A percentile compares a stretch with the other conserved stretches of the same genome.
These are phyloP conservation scores for Phalanger gymnotis DNA, from an alignment of 2,797 vertebrate species.

Conservation along the genomic window DNA sequence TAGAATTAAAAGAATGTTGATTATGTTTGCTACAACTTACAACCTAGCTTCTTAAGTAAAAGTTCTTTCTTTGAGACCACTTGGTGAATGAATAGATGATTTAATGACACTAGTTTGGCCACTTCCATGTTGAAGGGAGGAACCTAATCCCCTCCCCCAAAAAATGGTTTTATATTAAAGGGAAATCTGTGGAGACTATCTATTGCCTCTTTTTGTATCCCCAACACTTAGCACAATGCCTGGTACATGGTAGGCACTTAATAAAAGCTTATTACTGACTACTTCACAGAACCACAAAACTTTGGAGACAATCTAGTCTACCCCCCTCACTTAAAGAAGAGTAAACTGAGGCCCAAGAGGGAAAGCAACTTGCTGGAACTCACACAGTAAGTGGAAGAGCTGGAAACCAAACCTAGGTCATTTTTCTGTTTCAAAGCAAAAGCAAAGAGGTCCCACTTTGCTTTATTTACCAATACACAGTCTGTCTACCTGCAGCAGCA, in stretches of 20 bases:
- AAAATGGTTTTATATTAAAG: background rate
- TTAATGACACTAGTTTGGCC: background rate
- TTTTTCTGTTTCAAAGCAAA: background rate
- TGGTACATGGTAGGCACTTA: background rate
- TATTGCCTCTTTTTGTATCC: background rate
- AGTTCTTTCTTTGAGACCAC: background rate
- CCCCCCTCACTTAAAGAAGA: background rate
- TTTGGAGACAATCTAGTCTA: background rate
- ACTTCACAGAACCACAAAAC: background rate
- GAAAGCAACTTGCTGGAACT: background rate
- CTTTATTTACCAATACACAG: conserved; percentile 30
- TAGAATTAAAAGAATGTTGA: background rate
- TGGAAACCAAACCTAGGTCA: background rate
- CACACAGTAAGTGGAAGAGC: background rate
- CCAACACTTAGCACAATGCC: background rate
- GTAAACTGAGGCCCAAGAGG: background rate
- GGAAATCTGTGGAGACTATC: conserved; percentile 9
- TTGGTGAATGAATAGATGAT: background rate
- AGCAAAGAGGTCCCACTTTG: background rate
- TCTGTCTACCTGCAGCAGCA: background rate
- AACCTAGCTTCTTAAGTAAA: background rate
- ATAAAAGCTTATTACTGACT: conserved; percentile 23
- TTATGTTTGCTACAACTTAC: background rate
- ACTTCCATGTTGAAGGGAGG: background rate
- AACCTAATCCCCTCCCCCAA: background rate